These are phyloP conservation scores for Phrynocephalus guinanensis DNA, from an alignment of 2,797 vertebrate species.

Conservation along the genomic window DNA sequence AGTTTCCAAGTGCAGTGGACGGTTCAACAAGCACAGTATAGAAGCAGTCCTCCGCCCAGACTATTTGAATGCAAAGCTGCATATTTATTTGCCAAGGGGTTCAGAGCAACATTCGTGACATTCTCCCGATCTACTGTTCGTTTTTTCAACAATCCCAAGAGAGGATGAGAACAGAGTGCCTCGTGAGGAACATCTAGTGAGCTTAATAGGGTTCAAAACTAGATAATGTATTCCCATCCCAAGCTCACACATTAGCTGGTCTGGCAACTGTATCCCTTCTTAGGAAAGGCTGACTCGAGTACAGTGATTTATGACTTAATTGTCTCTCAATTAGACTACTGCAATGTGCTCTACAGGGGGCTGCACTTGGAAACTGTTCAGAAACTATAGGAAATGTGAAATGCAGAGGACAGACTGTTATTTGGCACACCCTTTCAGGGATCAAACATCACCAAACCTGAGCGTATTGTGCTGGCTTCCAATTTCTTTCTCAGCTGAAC, in stretches of 20 bases:
- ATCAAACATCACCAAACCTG: not conserved
- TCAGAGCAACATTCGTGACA: too few species aligned
- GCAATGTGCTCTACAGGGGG: not conserved
- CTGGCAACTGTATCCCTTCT: not conserved
- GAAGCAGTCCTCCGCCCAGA: too few species aligned
- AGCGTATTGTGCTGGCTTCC: not conserved
- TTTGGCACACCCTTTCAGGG: not conserved
- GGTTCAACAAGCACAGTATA: too few species aligned
- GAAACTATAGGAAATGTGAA: not conserved
- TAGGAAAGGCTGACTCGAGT: not conserved
- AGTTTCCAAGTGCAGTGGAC: too few species aligned
- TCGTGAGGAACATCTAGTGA: too few species aligned
- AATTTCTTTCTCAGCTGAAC: not conserved
- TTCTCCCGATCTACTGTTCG: too few species aligned
- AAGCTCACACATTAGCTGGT: too few species aligned
- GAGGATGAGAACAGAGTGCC: too few species aligned
- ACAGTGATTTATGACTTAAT: not conserved
- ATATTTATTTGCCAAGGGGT: too few species aligned
- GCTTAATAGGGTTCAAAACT: not conserved
- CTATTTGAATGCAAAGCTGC: too few species aligned
- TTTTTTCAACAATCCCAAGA: too few species aligned
- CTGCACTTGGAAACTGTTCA: not conserved
- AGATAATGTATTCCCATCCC: too few species aligned
- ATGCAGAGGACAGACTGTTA: not conserved
- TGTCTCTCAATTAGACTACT: not conserved